Base-by-base conservation (phyloP, 2,888 invertebrate genomes). In the Lochmaea capreae region DNA sequence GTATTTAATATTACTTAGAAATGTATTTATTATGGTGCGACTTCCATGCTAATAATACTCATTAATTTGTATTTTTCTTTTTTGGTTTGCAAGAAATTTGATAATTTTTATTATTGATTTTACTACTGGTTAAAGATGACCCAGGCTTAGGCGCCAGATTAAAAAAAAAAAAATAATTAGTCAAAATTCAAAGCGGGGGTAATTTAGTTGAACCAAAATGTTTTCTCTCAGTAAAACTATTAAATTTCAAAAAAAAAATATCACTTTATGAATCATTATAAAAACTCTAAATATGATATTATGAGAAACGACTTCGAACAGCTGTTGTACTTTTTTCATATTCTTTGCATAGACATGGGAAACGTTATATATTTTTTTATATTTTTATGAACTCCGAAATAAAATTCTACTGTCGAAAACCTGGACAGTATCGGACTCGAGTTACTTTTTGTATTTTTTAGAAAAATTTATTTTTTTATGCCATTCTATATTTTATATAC, bases 241-340 rank as follows among this genome's bases (percentile, higher is more conserved):
- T 76, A 70, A 61, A 77, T 74, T 78, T 73, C 67, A 69, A 14
- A 61, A 69, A 61, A n/a, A 72, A 73, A 77, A 75, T 69, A 76
- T 73, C 71, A 78, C 76, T 79, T 77, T 71, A 72, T 74, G 72
- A 75, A 75, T 66, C 75, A 67, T 72, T 72, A 77, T 77, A 84
- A 84, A 84, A 83, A 84, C 74, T 81, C 80, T 83, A 82, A 83
- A 85, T 83, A 81, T 83, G 85, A 85, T 85, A 85, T 81, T 83
- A 83, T 85, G 85, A 84, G 85, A 85, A 85, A 73, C 83, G 81
- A 79, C 80, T 82, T 77, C 75, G 74, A 78, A 82, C 85, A 85
- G 85, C 85, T 85, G 85, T 81, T 81, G 71, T 70, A 72, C 75
- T 79, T 73, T 54, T 79, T 78, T 80, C 78, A 72, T 73, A 66